Percentiles rank a stretch among this genome's conserved stretches.
Conservation (phyloP, 1,140 invertebrate species). For the Camponotus floridanus region DNA sequence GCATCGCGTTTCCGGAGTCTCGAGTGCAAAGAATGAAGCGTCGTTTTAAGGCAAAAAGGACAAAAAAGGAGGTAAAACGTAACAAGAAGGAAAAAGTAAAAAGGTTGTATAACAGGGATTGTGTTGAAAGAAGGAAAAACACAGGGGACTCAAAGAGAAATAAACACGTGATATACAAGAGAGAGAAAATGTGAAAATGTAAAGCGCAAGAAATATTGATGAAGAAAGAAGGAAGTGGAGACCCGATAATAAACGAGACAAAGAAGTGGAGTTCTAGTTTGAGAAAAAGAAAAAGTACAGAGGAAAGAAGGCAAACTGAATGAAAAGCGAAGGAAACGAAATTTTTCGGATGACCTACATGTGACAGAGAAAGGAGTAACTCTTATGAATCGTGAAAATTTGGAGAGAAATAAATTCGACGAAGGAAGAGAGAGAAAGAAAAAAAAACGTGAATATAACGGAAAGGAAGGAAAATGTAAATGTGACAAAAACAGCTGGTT, state of each 20-base stretch:
- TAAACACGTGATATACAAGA: conserved; percentile 32
- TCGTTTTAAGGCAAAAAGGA: conserved; percentile 24
- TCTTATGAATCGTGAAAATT: neutral
- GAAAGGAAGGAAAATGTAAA: conserved; percentile 7
- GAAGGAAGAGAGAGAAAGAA: neutral
- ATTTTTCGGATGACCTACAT: neutral
- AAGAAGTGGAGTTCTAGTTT: neutral
- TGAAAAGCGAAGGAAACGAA: neutral
- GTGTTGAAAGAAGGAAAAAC: conserved; percentile 24
- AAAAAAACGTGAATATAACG: neutral
- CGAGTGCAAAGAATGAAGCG: conserved; percentile 8
- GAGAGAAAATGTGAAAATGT: neutral
- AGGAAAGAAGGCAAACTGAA: neutral
- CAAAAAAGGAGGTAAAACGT: neutral
- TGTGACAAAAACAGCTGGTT: conserved; percentile 1
- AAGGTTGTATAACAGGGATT: neutral
- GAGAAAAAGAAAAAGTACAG: neutral
- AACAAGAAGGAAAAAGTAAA: neutral
- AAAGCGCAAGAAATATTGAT: conserved; percentile 24
- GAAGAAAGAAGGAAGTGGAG: neutral
- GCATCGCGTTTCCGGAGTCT: conserved; percentile 38
- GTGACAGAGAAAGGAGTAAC: neutral
- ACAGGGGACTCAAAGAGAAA: neutral
- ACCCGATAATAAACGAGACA: neutral
- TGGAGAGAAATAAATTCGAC: conserved; percentile 1